These are phyloP conservation scores for Agrotis puta DNA, from an alignment of 2,888 invertebrate species.

Conservation along the genomic window DNA sequence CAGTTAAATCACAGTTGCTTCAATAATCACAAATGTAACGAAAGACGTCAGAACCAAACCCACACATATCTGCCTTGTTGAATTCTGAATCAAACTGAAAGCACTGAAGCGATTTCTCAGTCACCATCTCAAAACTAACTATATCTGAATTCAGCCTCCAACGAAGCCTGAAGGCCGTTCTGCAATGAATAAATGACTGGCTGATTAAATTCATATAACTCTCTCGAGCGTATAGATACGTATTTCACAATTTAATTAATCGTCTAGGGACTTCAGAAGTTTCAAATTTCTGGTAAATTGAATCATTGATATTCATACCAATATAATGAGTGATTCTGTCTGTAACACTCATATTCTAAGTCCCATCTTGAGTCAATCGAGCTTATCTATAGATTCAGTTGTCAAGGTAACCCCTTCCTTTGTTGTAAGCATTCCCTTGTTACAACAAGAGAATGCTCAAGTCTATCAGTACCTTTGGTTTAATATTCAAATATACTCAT, in stretches of 20 bases:
- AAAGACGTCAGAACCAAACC: neutral
- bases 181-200: neutral
- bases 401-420: no score
- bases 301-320: conserved; percentile 2
- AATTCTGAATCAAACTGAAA: neutral
- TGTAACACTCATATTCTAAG: no score
- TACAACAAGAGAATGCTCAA: no score
- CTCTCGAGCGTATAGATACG: neutral
- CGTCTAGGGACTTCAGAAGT: neutral
- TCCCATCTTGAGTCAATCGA: no score
- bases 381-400: no score
- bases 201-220: neutral
- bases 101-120: neutral
- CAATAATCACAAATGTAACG: neutral
- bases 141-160: neutral
- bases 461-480: no score
- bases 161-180: neutral
- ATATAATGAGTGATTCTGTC: neutral
- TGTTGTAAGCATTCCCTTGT: no score
- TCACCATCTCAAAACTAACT: neutral
- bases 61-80: neutral
- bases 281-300: neutral
- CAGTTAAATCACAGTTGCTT: neutral
- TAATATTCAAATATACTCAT: no score
- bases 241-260: conserved; percentile 12